phyloP scores from a whole-genome alignment of 1,140 invertebrate genomes.

The Drosophila insularis region DNA sequence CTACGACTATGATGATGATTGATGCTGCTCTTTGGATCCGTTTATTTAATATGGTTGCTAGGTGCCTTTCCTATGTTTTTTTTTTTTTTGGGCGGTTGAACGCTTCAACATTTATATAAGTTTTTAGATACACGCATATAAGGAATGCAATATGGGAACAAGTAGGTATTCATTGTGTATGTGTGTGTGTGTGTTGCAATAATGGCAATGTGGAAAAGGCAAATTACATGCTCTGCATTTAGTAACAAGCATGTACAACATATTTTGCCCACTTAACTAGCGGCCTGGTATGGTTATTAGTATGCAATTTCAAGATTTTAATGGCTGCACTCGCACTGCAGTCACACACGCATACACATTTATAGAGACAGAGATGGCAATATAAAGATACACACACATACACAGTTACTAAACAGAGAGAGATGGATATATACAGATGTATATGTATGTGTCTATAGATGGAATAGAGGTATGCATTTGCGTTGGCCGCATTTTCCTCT shows the following conservation, averaged over 20 bases:
- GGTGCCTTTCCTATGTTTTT: not conserved
- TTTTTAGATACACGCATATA: slow-evolving; percentile 18
- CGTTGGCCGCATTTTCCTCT: slow-evolving; percentile 58
- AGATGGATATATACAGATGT: not conserved
- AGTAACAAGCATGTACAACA: slow-evolving; percentile 78
- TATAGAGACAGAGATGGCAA: slow-evolving; percentile 1
- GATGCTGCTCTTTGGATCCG: slow-evolving; percentile 6
- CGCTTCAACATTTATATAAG: not conserved
- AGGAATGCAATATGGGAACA: slow-evolving; percentile 38
- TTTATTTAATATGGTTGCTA: not conserved
- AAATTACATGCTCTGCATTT: slow-evolving; percentile 77
- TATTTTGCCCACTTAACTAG: slow-evolving; percentile 75
- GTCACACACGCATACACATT: slow-evolving; percentile 35
- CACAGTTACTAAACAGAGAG: slow-evolving; percentile 9
- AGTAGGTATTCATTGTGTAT: slow-evolving; percentile 5
- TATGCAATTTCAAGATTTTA: slow-evolving; percentile 79
- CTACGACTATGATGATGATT: not conserved
- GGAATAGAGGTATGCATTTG: slow-evolving; percentile 1
- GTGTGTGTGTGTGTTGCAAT: slow-evolving; percentile 26
- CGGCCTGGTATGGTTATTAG: slow-evolving; percentile 67
- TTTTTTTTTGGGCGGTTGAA: not conserved
- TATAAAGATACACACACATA: slow-evolving; percentile 7
- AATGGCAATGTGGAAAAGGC: slow-evolving; percentile 62
- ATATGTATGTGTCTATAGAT: not conserved
- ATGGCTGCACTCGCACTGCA: slow-evolving; percentile 62